A percentile compares a stretch with the other conserved stretches of the same genome.
These are phyloP conservation scores for Cataglyphis albicans DNA, from an alignment of 2,888 invertebrate species.

Conservation along the genomic window DNA sequence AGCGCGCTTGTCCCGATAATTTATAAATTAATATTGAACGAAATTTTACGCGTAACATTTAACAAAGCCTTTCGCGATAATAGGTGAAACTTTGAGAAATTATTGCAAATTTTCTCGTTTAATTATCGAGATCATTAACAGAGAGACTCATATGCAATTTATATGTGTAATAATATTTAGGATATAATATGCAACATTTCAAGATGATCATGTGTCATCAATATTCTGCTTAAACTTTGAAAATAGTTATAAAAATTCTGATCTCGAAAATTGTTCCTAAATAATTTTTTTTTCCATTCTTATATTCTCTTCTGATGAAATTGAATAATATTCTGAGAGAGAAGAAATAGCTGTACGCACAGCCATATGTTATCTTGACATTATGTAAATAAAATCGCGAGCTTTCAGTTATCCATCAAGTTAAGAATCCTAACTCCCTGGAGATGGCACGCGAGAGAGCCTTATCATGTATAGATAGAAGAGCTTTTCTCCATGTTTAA, in stretches of 20 bases:
- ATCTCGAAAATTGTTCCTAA: not conserved
- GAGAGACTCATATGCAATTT: not conserved
- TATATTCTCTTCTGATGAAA: not conserved
- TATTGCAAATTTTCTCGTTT: not conserved
- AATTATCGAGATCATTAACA: conserved; percentile 10
- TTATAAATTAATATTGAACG: conserved; percentile 40
- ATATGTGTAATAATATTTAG: not conserved
- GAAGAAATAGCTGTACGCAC: not conserved
- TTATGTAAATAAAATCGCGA: not conserved
- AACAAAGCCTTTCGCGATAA: not conserved
- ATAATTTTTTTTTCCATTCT: not conserved
- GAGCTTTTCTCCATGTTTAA: not conserved
- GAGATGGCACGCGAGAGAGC: not conserved
- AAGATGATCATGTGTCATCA: not conserved
- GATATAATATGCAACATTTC: not conserved
- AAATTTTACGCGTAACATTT: conserved; percentile 28
- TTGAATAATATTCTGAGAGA: not conserved
- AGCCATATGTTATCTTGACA: not conserved
- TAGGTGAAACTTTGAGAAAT: not conserved
- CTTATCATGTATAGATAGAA: not conserved
- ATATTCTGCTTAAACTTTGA: not conserved
- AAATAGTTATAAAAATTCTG: not conserved
- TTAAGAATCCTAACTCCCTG: not conserved
- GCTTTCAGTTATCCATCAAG: not conserved
- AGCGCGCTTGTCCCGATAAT: conserved; percentile 21